Evolutionary conservation across 2,888 invertebrate genomes (phyloP), one percentile per base, ranked within the genome.

Genomic region (Ophraella communa): DNA sequence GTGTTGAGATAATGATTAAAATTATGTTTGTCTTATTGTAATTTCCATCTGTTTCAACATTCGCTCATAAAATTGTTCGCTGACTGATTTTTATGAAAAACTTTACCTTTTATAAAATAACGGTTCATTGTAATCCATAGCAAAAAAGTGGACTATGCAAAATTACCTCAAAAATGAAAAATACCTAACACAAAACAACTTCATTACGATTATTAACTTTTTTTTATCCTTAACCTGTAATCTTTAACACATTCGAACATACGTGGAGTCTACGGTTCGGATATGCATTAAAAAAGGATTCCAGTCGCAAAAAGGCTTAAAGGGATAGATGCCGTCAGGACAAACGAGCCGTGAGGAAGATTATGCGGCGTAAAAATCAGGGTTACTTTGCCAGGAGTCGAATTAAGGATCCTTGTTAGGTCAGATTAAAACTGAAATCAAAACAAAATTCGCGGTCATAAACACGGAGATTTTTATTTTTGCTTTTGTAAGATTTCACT

Each of bases 391-490:
- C 47, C 60, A 35, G 53, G 39, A 47, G 49, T 68, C 65, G 64
- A 67, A 71, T 70, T 65, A 65, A 62, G 60, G 62, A 59, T 60
- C 20, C 44, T 60, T 53, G 51, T 60, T 52, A 44, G 60, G 42
- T 75, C 76, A 72, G 42, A 62, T 57, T 53, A 63, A 63, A 63
- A 63, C 17, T 51, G 10, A 51, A 53, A 58, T 57, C 30, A 59
- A 51, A 59, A 51, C 51, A 52, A 49, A 51, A 20, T 62, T 62
- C 57, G 52, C 18, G 49, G 45, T 47, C 17, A 49, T 42, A 33
- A 57, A 47, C 57, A 55, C 14, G 5, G 39, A 7, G 14, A n/a
- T n/a, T 4, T 14, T 39, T 5, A 39, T 14, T 39, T 39, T 14
- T 14, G 14, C 5, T 39, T 39, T 24, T 2, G 8, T 30, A 30